Percentiles rank a stretch among this genome's conserved stretches.
phyloP scores from a whole-genome alignment of 2,888 invertebrate genomes.

The Ptilodon capucinus region DNA sequence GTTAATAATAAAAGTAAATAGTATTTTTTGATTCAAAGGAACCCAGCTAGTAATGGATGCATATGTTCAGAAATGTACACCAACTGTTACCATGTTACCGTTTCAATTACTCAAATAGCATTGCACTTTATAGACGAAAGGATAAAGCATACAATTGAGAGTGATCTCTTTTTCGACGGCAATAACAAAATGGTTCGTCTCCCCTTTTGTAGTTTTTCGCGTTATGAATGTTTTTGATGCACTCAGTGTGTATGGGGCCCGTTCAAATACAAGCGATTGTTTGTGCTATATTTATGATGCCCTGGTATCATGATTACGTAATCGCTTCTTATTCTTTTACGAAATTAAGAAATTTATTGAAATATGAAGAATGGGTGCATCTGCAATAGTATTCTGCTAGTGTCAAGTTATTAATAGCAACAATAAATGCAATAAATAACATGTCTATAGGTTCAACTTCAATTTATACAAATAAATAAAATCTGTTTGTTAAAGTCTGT shows the following conservation, averaged over 20 bases:
- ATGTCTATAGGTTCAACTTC: too few relatives aligned
- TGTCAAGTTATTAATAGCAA: too few relatives aligned
- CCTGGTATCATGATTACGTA: slow-evolving; percentile 26
- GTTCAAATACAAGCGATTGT: slow-evolving; percentile 19
- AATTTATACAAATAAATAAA: too few relatives aligned
- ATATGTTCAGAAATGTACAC: slow-evolving; percentile 42
- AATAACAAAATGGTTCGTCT: neutral
- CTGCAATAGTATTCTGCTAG: too few relatives aligned
- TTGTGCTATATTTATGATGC: slow-evolving; percentile 28
- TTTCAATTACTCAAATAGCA: neutral
- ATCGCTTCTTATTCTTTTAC: too few relatives aligned
- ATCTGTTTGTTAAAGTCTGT: too few relatives aligned
- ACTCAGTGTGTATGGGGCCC: slow-evolving; percentile 10
- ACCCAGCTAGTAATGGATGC: slow-evolving; percentile 36
- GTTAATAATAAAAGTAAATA: slow-evolving; percentile 1
- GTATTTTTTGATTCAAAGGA: slow-evolving; percentile 32
- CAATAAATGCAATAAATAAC: too few relatives aligned
- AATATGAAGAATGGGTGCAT: too few relatives aligned
- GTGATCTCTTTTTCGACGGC: neutral
- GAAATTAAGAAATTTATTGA: too few relatives aligned
- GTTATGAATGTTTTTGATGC: slow-evolving; percentile 15
- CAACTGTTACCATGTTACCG: neutral
- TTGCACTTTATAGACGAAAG: neutral
- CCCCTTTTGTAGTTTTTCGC: slow-evolving; percentile 21
- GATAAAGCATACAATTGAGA: neutral